phyloP scores from a whole-genome alignment of 2,113 vertebrate genomes.

The Eubucco bourcierii region DNA sequence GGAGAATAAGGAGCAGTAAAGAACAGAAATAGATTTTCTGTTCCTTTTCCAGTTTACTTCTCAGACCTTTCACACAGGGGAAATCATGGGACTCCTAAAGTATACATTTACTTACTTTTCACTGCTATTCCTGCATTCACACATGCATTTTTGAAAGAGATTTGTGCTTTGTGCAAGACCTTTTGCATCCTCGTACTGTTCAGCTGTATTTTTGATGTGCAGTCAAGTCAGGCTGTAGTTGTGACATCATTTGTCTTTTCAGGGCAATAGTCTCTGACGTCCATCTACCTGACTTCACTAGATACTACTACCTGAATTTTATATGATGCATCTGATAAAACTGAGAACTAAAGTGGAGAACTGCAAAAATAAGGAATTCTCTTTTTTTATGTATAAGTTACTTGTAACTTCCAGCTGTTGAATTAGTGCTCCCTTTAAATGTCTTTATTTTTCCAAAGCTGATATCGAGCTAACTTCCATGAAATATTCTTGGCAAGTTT shows the following conservation, averaged over 20 bases:
- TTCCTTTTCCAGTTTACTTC: conserved; percentile 27
- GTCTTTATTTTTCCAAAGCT: neutral
- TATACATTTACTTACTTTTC: conserved; percentile 14
- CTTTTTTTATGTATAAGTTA: neutral
- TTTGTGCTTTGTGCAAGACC: neutral
- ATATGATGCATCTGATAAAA: neutral
- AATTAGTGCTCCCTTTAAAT: neutral
- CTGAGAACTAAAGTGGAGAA: neutral
- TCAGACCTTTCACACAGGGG: conserved; percentile 24
- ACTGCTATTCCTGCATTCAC: neutral
- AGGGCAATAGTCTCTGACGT: neutral
- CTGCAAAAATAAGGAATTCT: neutral
- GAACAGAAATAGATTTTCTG: conserved; percentile 6
- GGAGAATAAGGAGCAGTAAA: conserved; percentile 27
- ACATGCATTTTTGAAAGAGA: conserved; percentile 6
- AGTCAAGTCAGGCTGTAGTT: neutral
- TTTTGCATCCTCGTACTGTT: neutral
- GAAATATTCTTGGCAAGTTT: conserved; percentile 56
- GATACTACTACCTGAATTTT: neutral
- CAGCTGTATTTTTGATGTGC: neutral
- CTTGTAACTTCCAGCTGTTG: neutral
- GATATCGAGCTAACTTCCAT: conserved; percentile 28
- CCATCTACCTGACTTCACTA: neutral
- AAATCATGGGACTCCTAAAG: neutral
- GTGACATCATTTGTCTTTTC: neutral